phyloP scores from a whole-genome alignment of 1,140 invertebrate genomes.

The Lysiphlebus fabarum region DNA sequence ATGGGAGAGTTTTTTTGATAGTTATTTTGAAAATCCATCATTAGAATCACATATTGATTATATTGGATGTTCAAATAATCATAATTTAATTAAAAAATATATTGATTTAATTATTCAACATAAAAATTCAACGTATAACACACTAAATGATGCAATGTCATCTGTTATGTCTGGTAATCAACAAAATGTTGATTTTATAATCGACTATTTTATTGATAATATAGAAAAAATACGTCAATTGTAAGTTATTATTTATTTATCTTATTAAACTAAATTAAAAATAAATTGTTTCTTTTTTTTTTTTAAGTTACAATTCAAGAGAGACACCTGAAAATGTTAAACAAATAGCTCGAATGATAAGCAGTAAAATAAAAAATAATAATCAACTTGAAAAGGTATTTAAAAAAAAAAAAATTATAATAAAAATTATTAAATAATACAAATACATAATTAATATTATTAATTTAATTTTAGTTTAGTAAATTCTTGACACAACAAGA shows the following conservation, averaged over 20 bases:
- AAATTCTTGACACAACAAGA: neutral
- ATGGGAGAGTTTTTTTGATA: constrained; percentile 16
- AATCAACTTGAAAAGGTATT: constrained; percentile 18
- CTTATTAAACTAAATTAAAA: neutral
- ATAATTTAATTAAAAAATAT: constrained; percentile 16
- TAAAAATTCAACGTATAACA: constrained; percentile 9
- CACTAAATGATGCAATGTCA: neutral
- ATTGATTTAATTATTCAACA: constrained; percentile 1
- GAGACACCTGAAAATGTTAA: neutral
- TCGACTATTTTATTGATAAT: constrained; percentile 18
- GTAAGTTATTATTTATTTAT: constrained; percentile 6
- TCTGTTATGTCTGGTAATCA: constrained; percentile 12
- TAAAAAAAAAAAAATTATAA: neutral
- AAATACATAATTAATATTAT: neutral
- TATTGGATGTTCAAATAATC: constrained; percentile 20
- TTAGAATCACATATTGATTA: constrained; percentile 1
- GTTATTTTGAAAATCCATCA: constrained; percentile 11
- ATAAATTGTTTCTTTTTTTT: constrained; percentile 4
- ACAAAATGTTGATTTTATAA: constrained; percentile 15
- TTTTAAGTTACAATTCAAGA: neutral
- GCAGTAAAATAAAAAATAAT: constrained; percentile 4
- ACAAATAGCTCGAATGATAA: neutral
- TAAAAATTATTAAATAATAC: neutral
- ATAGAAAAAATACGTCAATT: constrained; percentile 12
- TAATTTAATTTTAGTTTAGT: constrained; percentile 7